A percentile compares a stretch with the other conserved stretches of the same genome.
These are phyloP conservation scores for Rhynchotus rufescens DNA, from an alignment of 2,797 vertebrate genomes.

Conservation along the genomic window DNA sequence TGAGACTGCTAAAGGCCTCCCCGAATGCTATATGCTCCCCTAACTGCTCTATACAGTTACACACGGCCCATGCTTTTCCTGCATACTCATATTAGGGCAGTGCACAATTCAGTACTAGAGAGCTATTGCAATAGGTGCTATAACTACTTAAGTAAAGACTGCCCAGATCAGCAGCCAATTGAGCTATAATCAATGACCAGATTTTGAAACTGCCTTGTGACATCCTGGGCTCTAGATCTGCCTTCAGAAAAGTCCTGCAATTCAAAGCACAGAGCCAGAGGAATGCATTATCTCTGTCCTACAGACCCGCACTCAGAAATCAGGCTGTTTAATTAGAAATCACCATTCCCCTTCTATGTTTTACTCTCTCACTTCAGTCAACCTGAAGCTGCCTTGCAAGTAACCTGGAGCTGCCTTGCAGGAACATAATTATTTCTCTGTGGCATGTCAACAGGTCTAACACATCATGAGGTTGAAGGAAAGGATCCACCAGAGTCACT, in stretches of 20 bases:
- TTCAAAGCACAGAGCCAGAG: not conserved
- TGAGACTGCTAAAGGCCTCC: not conserved
- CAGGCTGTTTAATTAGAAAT: not conserved
- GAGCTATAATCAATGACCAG: not conserved
- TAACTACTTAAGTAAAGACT: not conserved
- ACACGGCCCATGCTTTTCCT: not conserved
- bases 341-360: not conserved
- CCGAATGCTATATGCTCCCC: not conserved
- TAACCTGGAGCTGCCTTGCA: not conserved
- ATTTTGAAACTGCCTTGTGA: not conserved
- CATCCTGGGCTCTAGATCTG: not conserved
- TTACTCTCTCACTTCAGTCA: not conserved
- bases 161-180: not conserved
- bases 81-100: not conserved
- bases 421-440: fast-evolving
- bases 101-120: fast-evolving
- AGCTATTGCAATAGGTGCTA: not conserved
- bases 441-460: not conserved
- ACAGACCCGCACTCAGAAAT: not conserved
- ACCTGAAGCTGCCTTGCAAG: not conserved
- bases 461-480: fast-evolving
- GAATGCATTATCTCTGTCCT: not conserved
- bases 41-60: not conserved
- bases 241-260: not conserved
- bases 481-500: not conserved